These are phyloP conservation scores for Myiagra hebetior DNA, from an alignment of 2,113 vertebrate species.

Conservation along the genomic window DNA sequence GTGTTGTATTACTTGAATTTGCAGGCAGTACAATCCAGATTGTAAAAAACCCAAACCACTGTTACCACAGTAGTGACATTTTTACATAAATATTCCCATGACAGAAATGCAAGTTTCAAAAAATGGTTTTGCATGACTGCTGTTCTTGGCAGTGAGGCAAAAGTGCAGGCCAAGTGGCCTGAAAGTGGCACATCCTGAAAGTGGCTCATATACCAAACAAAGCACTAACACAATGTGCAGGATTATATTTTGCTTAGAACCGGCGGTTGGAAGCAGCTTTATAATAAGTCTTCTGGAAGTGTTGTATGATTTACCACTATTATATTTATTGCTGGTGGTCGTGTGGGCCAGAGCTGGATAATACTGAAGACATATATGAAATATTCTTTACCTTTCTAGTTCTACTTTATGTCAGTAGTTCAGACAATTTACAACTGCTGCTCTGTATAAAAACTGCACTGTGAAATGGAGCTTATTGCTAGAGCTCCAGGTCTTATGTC, in stretches of 20 bases:
- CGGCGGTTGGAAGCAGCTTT: not conserved
- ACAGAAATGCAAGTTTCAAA: not conserved
- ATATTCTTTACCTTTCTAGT: conserved; percentile 46
- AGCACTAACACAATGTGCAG: not conserved
- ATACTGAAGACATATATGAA: conserved; percentile 37
- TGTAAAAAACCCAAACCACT: not conserved
- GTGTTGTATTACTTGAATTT: not conserved
- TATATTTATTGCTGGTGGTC: conserved; percentile 40
- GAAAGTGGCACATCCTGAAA: not conserved
- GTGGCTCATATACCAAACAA: not conserved
- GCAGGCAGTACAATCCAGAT: not conserved
- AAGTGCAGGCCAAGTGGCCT: not conserved
- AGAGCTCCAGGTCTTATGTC: not conserved
- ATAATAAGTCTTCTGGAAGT: conserved; percentile 1
- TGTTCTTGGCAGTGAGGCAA: not conserved
- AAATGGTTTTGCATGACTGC: not conserved
- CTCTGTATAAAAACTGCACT: not conserved
- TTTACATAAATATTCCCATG: not conserved
- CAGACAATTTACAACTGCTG: conserved; percentile 36
- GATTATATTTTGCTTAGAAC: conserved; percentile 1
- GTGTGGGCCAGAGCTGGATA: not conserved
- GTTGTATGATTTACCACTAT: not conserved
- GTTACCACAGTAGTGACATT: not conserved
- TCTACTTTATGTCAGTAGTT: conserved; percentile 32
- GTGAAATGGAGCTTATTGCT: not conserved